phyloP scores from a whole-genome alignment of 2,113 vertebrate genomes.

The Ciconia boyciana region DNA sequence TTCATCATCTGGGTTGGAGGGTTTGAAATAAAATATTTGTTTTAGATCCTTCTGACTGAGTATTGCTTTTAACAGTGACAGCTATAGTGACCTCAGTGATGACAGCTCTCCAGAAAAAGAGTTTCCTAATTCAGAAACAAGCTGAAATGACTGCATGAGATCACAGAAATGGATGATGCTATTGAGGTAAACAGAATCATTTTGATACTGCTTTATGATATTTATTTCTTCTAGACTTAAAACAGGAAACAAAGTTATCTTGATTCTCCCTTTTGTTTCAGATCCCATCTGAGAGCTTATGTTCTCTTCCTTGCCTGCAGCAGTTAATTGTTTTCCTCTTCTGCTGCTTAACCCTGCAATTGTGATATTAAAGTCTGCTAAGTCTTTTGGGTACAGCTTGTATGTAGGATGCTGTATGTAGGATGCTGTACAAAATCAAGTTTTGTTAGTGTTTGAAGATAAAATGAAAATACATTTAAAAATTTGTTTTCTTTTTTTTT shows the following conservation, averaged over 20 bases:
- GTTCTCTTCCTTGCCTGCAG: slow-evolving; percentile 5
- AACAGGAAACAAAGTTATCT: neutral
- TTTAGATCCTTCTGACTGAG: neutral
- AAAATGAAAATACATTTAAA: neutral
- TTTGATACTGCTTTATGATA: neutral
- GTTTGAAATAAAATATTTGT: neutral
- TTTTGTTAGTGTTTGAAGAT: neutral
- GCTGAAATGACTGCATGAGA: slow-evolving; percentile 27
- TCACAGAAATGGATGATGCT: neutral
- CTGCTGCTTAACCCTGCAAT: neutral
- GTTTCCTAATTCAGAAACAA: slow-evolving; percentile 55
- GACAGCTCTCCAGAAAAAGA: slow-evolving; percentile 70
- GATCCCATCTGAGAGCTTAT: neutral
- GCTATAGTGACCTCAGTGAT: slow-evolving; percentile 70
- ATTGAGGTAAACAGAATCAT: slow-evolving; percentile 48
- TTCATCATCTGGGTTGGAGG: neutral
- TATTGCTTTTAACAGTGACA: slow-evolving; percentile 68
- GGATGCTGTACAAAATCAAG: neutral
- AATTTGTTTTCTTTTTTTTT: neutral
- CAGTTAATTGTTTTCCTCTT: neutral
- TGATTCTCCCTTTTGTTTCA: neutral
- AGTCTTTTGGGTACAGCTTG: neutral
- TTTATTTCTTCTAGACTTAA: neutral
- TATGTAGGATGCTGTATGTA: neutral
- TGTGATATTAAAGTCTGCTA: neutral